Evolutionary conservation across 2,113 vertebrate genomes (phyloP), one percentile per base, ranked within the genome.

Genomic region (Microtus pennsylvanicus): DNA sequence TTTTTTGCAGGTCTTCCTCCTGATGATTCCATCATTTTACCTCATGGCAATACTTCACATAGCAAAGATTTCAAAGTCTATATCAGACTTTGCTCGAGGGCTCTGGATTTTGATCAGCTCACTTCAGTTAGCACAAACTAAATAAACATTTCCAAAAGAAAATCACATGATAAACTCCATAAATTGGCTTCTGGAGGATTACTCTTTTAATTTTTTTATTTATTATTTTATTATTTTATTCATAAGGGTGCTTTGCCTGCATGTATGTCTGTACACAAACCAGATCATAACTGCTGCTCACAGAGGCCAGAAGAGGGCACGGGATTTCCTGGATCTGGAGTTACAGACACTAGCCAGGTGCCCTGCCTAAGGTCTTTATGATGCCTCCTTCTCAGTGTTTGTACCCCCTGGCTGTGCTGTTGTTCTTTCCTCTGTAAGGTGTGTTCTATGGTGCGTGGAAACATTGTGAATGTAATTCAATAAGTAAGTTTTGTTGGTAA

Each of bases 391-490:
- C 88, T 65, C 63, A 50, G 35, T 92, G 35, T 70, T 19, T 3
- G 5, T 19, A n/a, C 7, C 17, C 13, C 52, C 70, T 50, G 67
- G 35, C 67, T 88, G 76, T 67, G 19, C 24, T 9, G 3, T 72
- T 80, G 5, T 63, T 94, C 52, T n/a, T 75, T 88, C 28, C n/a
- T 65, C 74, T 72, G 2, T 85, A 69, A 58, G 67, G 58, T 42
- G 3, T 10, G 38, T n/a, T 42, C 38, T 33, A 21, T 90, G 78
- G 61, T 12, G 72, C 35, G 35, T 95, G 58, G 91, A 70, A 94
- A 88, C 52, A 92, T 96, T 86, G 63, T 45, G 9, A 88, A 50
- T 58, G 50, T 89, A 86, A 96, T 92, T 90, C 72, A 77, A n/a
- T 90, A 96, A 82, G 65, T 26, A 81, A 72, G 61, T n/a, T 82